phyloP scores from a whole-genome alignment of 2,797 vertebrate species.

The Lerista edwardsae region DNA sequence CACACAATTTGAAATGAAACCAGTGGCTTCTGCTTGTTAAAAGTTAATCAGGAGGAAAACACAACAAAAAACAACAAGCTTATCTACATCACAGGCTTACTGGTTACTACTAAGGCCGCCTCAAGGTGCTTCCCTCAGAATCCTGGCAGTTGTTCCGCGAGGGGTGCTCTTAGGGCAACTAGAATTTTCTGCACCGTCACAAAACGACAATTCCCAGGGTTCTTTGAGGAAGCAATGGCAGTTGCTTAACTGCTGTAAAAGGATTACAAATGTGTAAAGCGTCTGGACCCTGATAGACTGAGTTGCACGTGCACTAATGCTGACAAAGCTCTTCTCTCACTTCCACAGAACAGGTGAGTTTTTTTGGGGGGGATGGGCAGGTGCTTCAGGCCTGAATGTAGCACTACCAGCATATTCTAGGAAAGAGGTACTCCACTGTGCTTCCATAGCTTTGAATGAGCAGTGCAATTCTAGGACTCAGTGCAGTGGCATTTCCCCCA shows the following conservation, averaged over 20 bases:
- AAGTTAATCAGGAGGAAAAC: not conserved
- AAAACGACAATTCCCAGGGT: not conserved
- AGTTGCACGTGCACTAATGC: not conserved
- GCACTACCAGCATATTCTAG: not conserved
- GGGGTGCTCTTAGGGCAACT: not conserved
- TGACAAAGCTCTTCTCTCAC: not conserved
- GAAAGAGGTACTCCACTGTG: not conserved
- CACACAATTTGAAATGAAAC: not conserved
- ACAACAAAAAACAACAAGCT: not conserved
- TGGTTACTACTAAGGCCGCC: not conserved
- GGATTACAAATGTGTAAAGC: not conserved
- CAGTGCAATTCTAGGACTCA: not conserved
- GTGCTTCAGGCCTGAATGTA: not conserved
- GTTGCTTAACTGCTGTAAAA: not conserved
- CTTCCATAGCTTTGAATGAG: not conserved
- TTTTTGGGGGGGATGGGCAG: not conserved
- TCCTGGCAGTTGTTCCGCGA: not conserved
- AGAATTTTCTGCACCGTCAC: not conserved
- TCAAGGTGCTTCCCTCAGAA: not conserved
- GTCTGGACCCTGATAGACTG: not conserved
- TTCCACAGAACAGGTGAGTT: not conserved
- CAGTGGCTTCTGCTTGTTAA: not conserved
- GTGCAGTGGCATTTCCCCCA: not conserved
- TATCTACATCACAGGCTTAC: not conserved
- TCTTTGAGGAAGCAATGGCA: not conserved